Percentiles rank a stretch among this genome's conserved stretches.
Evolutionary conservation across 2,797 vertebrate genomes (phyloP).

Genomic region (Phylloscopus collybita): DNA sequence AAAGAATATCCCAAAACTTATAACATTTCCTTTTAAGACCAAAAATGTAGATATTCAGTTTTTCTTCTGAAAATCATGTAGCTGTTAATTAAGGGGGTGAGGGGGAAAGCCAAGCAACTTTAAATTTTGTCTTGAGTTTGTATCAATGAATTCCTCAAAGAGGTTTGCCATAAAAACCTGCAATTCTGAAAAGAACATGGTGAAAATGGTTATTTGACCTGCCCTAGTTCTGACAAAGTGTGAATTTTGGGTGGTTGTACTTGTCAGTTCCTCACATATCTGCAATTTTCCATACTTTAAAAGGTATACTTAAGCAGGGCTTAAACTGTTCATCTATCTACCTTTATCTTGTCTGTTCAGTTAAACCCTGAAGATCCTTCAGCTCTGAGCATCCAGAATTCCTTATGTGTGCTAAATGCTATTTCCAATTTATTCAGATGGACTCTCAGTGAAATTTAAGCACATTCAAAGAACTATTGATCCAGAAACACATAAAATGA

Average conservation of each 20-base stretch:
- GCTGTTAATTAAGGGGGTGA: not conserved
- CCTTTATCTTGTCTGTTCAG: accelerated
- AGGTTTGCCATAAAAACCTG: not conserved
- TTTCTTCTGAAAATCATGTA: not conserved
- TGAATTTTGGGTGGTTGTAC: not conserved
- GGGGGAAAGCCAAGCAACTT: not conserved
- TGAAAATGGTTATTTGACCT: not conserved
- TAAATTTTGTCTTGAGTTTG: not conserved
- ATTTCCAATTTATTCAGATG: not conserved
- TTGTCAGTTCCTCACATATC: not conserved
- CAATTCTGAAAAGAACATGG: not conserved
- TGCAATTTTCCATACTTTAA: not conserved
- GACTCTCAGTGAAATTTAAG: not conserved
- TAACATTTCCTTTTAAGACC: not conserved
- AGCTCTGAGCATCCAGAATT: not conserved
- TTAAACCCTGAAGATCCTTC: not conserved
- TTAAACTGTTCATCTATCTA: not conserved
- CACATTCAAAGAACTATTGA: not conserved
- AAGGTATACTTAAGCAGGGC: not conserved
- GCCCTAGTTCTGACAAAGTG: not conserved
- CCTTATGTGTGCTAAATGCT: accelerated
- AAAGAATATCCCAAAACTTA: not conserved
- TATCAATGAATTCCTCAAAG: not conserved
- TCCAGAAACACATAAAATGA: not conserved
- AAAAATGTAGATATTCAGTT: not conserved